Evolutionary conservation across 2,113 vertebrate genomes (phyloP), one percentile per base, ranked within the genome.

Genomic region (Actenoides hombroni): DNA sequence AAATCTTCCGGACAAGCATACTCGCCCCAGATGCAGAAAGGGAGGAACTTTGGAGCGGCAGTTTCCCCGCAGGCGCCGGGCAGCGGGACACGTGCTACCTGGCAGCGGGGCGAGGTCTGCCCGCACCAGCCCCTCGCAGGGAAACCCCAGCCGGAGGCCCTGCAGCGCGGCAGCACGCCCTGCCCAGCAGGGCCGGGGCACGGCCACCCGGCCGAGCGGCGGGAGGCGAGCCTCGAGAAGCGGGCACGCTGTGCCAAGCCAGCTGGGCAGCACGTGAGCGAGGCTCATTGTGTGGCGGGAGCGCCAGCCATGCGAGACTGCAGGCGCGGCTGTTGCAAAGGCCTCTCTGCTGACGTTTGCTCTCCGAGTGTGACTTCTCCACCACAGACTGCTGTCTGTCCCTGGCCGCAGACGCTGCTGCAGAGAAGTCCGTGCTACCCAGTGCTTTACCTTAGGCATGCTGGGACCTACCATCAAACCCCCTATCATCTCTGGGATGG

Each of bases 91-190:
- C 17, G 1, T 48, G 68, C 79, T 4, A 3, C 33, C 60, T 33
- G 46, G 31, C 61, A 61, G 56, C 60, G 11, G 42, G 39, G 53
- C 56, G 25, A 0, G 2, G 3, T 24, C 16, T 35, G 61, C 70
- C 48, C 6, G 33, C 76, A 73, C 70, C 91, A 67, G 60, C 51
- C 46, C 84, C 37, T 64, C 67, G 49, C 68, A 24, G 76, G 77
- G 63, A 64, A 74, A 16, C 3, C 28, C 20, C 44, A 37, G 44
- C 54, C 42, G 1, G 0, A 21, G 29, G 10, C 44, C 83, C 86
- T 1, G 3, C 40, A 11, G 76, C 0, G 4, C 4, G 2, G 73
- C 81, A 71, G 71, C 88, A 16, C 0, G 1, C 44, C 64, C 1
- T 6, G 44, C 68, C 53, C 44, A 1, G 25, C 2, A 14, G 49